A percentile compares a stretch with the other conserved stretches of the same genome.
Conservation (phyloP, 2,888 invertebrate genomes). For the Gastrophysa polygoni region DNA sequence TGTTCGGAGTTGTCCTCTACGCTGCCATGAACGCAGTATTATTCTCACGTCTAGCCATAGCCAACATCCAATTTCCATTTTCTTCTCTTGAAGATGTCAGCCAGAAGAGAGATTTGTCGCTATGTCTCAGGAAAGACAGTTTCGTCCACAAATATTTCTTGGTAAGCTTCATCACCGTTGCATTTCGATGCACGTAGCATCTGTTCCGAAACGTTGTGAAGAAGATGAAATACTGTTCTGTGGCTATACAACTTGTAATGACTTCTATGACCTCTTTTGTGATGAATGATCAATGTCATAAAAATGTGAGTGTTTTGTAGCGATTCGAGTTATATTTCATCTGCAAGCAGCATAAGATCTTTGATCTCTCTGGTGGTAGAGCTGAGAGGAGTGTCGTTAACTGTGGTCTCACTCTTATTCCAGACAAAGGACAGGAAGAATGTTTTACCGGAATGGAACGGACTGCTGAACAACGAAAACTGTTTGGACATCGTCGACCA, state of each 20-base stretch:
- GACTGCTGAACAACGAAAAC: conserved; percentile 50
- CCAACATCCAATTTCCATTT: conserved; percentile 52
- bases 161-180: conserved; percentile 42
- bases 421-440: conserved; percentile 34
- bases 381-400: too few relatives aligned
- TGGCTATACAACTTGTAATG: too few relatives aligned
- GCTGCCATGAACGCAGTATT: conserved; percentile 53
- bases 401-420: conserved; percentile 23
- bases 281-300: too few relatives aligned
- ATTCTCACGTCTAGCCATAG: conserved; percentile 56
- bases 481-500: conserved; percentile 53
- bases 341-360: too few relatives aligned
- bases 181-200: too few relatives aligned
- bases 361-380: too few relatives aligned
- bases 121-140: conserved; percentile 58
- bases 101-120: conserved; percentile 48
- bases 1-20: conserved; percentile 51
- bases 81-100: conserved; percentile 53
- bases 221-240: too few relatives aligned
- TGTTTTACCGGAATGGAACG: conserved; percentile 47
- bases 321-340: too few relatives aligned
- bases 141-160: conserved; percentile 54
- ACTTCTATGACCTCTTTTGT: too few relatives aligned
- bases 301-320: too few relatives aligned
- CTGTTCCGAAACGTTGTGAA: too few relatives aligned